Evolutionary conservation across 1,140 invertebrate genomes (phyloP).

Genomic region (Trichonephila clavata): DNA sequence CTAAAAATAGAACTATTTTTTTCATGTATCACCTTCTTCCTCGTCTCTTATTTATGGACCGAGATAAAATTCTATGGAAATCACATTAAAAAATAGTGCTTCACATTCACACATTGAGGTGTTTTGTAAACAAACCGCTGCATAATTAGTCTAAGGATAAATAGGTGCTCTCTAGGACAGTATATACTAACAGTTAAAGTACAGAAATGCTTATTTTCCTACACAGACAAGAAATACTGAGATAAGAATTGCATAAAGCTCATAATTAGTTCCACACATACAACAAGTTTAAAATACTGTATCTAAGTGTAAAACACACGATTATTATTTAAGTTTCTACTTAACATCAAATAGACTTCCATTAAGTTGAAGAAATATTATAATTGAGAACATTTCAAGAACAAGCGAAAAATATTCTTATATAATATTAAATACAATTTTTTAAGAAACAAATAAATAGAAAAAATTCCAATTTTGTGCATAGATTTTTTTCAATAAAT

Average conservation of each 20-base stretch:
- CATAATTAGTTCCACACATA: slow-evolving; percentile 33
- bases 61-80: slow-evolving; percentile 58
- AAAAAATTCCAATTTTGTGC: not conserved
- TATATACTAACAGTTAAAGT: not conserved
- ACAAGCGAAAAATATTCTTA: not conserved
- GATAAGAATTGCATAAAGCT: slow-evolving; percentile 16
- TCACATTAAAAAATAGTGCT: slow-evolving; percentile 59
- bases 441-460: not conserved
- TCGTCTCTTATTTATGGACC: slow-evolving; percentile 31
- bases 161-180: not conserved
- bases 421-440: not conserved
- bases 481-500: not conserved
- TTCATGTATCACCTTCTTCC: slow-evolving; percentile 18
- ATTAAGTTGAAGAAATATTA: not conserved
- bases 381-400: not conserved
- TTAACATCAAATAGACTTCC: not conserved
- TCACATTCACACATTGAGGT: slow-evolving; percentile 52
- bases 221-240: slow-evolving; percentile 35
- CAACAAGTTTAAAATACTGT: slow-evolving; percentile 23
- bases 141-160: slow-evolving; percentile 38
- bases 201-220: not conserved
- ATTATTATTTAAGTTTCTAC: not conserved
- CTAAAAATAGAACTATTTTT: slow-evolving; percentile 69
- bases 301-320: not conserved
- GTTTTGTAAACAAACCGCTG: slow-evolving; percentile 70